Conservation (phyloP, 2,113 vertebrate species). For the Syrrhaptes paradoxus region DNA sequence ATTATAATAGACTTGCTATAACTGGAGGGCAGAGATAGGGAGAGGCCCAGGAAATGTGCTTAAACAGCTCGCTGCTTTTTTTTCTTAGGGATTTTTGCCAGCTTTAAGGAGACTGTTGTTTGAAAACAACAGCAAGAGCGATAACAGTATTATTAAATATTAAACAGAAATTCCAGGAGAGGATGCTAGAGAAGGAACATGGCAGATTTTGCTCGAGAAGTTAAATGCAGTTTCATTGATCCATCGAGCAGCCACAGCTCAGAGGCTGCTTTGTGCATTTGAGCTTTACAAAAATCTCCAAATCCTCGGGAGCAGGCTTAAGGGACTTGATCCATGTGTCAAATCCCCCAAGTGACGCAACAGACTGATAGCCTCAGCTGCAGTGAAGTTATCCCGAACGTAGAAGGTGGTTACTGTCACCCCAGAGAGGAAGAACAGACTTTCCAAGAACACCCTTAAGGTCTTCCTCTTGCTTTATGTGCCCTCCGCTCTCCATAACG, state of each 20-base stretch:
- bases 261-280: constrained; percentile 1
- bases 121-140: background rate
- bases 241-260: constrained; percentile 26
- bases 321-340: constrained; percentile 17
- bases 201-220: background rate
- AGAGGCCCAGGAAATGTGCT: background rate
- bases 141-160: background rate
- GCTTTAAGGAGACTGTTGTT: background rate
- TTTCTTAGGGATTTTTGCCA: background rate
- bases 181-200: background rate
- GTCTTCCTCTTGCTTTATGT: background rate
- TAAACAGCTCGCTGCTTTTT: background rate
- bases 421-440: background rate
- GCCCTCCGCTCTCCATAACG: background rate
- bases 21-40: constrained; percentile 28
- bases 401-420: background rate
- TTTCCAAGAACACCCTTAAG: background rate
- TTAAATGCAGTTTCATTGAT: constrained; percentile 24
- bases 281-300: constrained; percentile 44
- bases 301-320: constrained; percentile 37
- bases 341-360: constrained; percentile 16
- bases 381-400: background rate
- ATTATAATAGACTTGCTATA: background rate
- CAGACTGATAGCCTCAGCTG: background rate
- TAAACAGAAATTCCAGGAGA: background rate